Conservation (phyloP, 2,888 invertebrate genomes). For the Xestia sexstrigata region DNA sequence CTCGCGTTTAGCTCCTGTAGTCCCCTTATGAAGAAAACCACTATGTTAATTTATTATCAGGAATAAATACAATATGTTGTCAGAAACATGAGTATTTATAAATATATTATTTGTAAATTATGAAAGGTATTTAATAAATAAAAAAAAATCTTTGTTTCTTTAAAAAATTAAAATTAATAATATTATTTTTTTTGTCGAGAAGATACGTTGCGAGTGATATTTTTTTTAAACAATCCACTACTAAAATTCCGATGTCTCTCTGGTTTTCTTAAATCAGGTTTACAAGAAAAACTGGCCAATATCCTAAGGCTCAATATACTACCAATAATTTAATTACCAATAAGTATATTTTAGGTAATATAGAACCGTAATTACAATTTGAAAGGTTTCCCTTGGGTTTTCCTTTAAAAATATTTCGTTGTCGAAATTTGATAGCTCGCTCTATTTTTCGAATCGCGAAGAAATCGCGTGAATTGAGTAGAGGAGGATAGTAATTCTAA, state of each 20-base stretch:
- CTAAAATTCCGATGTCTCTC: neutral
- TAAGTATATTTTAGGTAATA: neutral
- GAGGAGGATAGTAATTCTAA: too few relatives aligned
- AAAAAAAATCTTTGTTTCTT: neutral
- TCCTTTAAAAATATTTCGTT: too few relatives aligned
- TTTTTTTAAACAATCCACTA: neutral
- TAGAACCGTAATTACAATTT: too few relatives aligned
- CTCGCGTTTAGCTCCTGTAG: too few relatives aligned
- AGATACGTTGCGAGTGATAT: neutral
- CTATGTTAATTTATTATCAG: neutral
- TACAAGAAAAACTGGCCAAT: slow-evolving; percentile 12
- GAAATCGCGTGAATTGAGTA: too few relatives aligned
- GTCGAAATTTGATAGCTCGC: too few relatives aligned
- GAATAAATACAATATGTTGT: neutral
- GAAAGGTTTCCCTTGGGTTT: too few relatives aligned
- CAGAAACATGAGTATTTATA: neutral
- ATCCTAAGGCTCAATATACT: neutral
- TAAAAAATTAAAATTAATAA: neutral
- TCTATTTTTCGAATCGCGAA: too few relatives aligned
- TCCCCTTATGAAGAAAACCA: slow-evolving; percentile 25
- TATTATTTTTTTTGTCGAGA: neutral
- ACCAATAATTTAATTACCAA: neutral
- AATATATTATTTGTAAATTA: too few relatives aligned
- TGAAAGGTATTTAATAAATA: too few relatives aligned
- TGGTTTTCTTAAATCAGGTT: neutral